These are phyloP conservation scores for Taenioides sp. DNA, from an alignment of 2,797 vertebrate species.

Conservation along the genomic window DNA sequence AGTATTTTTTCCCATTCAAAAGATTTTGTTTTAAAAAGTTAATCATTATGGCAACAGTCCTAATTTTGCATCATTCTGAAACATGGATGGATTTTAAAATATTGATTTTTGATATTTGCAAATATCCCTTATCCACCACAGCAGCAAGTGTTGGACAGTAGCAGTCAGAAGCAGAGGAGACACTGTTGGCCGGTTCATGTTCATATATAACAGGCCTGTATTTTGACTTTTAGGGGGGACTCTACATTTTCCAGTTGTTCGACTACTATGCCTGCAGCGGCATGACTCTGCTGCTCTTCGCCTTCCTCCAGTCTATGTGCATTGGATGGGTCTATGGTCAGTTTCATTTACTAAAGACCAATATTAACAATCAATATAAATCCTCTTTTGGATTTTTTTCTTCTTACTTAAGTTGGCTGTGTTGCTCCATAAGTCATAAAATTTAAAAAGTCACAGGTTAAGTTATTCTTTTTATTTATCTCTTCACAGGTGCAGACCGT, in stretches of 20 bases:
- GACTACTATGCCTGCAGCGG: constrained; percentile 83
- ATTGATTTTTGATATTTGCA: not conserved
- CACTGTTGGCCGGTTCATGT: not conserved
- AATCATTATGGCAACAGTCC: no score
- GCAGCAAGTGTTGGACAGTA: not conserved
- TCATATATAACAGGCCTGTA: not conserved
- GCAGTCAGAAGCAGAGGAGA: not conserved
- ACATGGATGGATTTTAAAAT: no score
- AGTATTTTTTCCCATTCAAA: no score
- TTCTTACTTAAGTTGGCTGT: no score
- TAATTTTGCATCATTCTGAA: no score
- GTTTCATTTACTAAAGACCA: constrained; percentile 24
- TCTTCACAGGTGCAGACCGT: constrained; percentile 69
- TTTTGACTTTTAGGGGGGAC: constrained; percentile 69
- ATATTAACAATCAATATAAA: not conserved
- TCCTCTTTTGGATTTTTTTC: not conserved
- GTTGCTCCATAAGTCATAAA: no score
- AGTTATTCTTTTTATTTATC: not conserved
- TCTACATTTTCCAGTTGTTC: constrained; percentile 83
- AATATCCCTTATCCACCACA: not conserved
- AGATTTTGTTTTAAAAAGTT: no score
- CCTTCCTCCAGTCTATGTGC: constrained; percentile 70
- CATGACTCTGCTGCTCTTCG: constrained; percentile 80
- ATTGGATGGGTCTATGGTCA: constrained; percentile 81
- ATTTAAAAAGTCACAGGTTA: no score